Base-by-base conservation (phyloP, 1,140 invertebrate genomes). In the Eupeodes corollae region DNA sequence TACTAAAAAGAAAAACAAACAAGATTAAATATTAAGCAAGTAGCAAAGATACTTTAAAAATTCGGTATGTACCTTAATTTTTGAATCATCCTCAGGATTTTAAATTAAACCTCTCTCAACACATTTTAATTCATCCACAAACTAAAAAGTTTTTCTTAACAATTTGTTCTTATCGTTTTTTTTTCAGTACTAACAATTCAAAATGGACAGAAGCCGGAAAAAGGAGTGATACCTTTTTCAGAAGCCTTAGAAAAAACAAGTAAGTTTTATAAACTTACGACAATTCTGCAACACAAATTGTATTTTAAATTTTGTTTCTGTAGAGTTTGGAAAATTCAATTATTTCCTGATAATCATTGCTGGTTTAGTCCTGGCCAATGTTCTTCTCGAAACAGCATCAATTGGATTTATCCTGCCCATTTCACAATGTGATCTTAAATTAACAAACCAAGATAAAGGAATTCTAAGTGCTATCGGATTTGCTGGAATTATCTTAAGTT, bases 321-420 rank as follows among this genome's bases (percentile, higher is more conserved):
- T 40, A 55, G 53, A 50, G 42, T 77, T 77, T 49, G 77, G 83
- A 1, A 74, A 76, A 49, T 84, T 80, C 67, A 82, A 84, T 51
- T 70, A 76, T 19, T 52, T 78, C 2, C 59, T 81, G 10, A 70
- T 81, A 52, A 47, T 82, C 32, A 60, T 76, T 11, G 56, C 72
- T 63, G 60, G 73, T 65, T 34, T 78, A 67, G 53, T 78, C 55
- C 48, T 75, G 56, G 53, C 79, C 72, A 75, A 44, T 57, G 55
- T 76, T 21, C 74, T 79, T 38, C 74, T 82, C 58, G 79, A 82
- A 56, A 80, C 76, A 11, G 43, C 50, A 26, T 26, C 75, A 2
- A 70, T 82, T 42, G 76, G 79, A 0, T 80, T 80, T 61, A 75
- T 83, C 15, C 59, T 84, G 42, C 79, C 81, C 6, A 74, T 76